A percentile compares a stretch with the other conserved stretches of the same genome.
phyloP scores from a whole-genome alignment of 2,888 invertebrate species.

The Eupithecia abbreviata region DNA sequence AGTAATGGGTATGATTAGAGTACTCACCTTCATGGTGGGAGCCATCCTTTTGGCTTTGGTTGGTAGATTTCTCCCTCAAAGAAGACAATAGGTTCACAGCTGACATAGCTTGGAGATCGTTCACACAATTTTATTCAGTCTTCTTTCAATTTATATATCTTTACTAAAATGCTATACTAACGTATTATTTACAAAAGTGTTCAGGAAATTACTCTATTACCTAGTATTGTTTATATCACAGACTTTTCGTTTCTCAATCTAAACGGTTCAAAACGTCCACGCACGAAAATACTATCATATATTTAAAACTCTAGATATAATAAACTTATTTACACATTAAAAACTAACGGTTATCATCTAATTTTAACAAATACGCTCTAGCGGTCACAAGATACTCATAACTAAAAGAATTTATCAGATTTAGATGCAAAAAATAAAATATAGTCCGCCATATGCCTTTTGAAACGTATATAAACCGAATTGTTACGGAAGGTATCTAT shows the following conservation, averaged over 20 bases:
- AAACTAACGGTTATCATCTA: slow-evolving; percentile 82
- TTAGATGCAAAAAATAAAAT: slow-evolving; percentile 85
- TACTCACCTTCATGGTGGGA: slow-evolving; percentile 73
- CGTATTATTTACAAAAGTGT: slow-evolving; percentile 82
- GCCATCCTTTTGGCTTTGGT: slow-evolving; percentile 74
- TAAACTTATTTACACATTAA: slow-evolving; percentile 83
- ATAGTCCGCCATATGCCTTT: slow-evolving; percentile 83
- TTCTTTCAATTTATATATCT: slow-evolving; percentile 79
- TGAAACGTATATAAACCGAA: slow-evolving; percentile 73
- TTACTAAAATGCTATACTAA: slow-evolving; percentile 80
- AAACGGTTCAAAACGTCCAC: slow-evolving; percentile 85
- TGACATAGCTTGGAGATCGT: slow-evolving; percentile 80
- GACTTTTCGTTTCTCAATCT: slow-evolving; percentile 85
- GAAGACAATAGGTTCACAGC: slow-evolving; percentile 81
- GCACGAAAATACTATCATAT: slow-evolving; percentile 82
- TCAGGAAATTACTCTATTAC: slow-evolving; percentile 81
- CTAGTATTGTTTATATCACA: slow-evolving; percentile 85
- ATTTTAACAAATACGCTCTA: slow-evolving; percentile 82
- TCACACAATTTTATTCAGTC: slow-evolving; percentile 79
- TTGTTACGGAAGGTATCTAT: background rate
- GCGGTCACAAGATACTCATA: slow-evolving; percentile 83
- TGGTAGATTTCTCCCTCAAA: slow-evolving; percentile 79
- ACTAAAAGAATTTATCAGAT: slow-evolving; percentile 84
- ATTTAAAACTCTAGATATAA: slow-evolving; percentile 81
- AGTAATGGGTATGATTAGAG: slow-evolving; percentile 7